Conservation (phyloP, 1,140 invertebrate species). For the Tribolium castaneum region DNA sequence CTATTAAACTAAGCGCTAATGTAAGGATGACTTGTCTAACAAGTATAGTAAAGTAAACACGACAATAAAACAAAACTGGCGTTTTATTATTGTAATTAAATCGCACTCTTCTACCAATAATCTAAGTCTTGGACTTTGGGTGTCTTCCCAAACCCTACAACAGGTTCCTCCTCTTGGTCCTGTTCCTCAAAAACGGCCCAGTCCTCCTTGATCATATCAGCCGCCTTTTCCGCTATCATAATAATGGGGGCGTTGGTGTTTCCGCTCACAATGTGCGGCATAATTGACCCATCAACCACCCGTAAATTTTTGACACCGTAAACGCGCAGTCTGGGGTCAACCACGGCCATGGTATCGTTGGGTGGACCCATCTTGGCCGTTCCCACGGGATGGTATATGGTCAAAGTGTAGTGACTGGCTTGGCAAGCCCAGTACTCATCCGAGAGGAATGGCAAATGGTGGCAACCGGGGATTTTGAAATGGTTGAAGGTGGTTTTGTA, state of each 20-base stretch:
- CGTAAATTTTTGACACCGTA: conserved; percentile 75
- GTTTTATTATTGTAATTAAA: background rate
- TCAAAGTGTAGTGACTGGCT: conserved; percentile 74
- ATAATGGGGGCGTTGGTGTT: conserved; percentile 83
- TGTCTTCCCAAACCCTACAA: conserved; percentile 9
- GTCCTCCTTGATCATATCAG: conserved; percentile 76
- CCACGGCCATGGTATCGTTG: conserved; percentile 71
- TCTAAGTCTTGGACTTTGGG: conserved; percentile 44
- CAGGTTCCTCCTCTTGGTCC: background rate
- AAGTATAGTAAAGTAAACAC: background rate
- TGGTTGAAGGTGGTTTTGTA: conserved; percentile 74
- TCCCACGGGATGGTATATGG: conserved; percentile 76
- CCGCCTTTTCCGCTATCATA: conserved; percentile 83
- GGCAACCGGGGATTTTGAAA: conserved; percentile 72
- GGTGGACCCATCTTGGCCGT: conserved; percentile 83
- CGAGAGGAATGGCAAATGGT: conserved; percentile 67
- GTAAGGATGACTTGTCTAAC: no score
- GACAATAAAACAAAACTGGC: no score
- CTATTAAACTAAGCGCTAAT: no score
- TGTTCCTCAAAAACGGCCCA: conserved; percentile 58
- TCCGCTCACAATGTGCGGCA: conserved; percentile 78
- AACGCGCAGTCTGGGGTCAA: conserved; percentile 76
- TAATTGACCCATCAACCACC: conserved; percentile 84
- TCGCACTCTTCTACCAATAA: conserved; percentile 46
- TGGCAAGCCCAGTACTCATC: conserved; percentile 79